Base-by-base conservation (phyloP, 2,888 invertebrate species). In the Digitonthophagus gazella region DNA sequence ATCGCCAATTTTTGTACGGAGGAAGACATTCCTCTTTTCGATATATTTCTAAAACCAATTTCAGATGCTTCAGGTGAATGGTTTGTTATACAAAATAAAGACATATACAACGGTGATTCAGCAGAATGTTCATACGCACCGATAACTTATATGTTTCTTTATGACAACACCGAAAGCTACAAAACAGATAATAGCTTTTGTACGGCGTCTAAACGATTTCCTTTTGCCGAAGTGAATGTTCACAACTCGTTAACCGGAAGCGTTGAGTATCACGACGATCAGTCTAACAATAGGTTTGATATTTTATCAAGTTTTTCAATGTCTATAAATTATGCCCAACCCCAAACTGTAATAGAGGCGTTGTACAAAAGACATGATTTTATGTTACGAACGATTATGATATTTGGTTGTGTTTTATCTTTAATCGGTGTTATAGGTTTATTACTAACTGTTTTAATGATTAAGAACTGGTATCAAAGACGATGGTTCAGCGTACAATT, bases 401-500 rank as follows among this genome's bases (percentile, higher is more conserved):
- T 69, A 0, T 54, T 69, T 2, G 68, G 68, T n/a, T 69, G 68
- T 16, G 55, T 55, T 20, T 55, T 69, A 5, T 69, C 68, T 0
- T 58, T 69, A 2, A 54, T 69, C 2, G 66, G 68, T 11, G 20
- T 69, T 0, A 1, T 54, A 1, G 66, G 61, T 4, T 44, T 65
- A 55, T 19, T 18, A 0, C 18, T 69, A 56, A 69, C 68, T 8
- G 54, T 69, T 19, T 58, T 61, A 1, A 16, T 65, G 11, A 69
- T 69, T 19, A 69, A 66, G 18, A 44, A 61, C 11, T 69, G 68
- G 68, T 20, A 69, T 22, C 19, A 69, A 61, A 69, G 55, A 16
- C n/a, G 68, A n/a, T 65, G 65, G 68, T 69, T 65, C n/a, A 69
- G 65, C 19, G 55, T 69, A 14, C 68, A 69, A 22, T 63, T 69